phyloP scores from a whole-genome alignment of 2,797 vertebrate genomes.

The Ceryle rudis region DNA sequence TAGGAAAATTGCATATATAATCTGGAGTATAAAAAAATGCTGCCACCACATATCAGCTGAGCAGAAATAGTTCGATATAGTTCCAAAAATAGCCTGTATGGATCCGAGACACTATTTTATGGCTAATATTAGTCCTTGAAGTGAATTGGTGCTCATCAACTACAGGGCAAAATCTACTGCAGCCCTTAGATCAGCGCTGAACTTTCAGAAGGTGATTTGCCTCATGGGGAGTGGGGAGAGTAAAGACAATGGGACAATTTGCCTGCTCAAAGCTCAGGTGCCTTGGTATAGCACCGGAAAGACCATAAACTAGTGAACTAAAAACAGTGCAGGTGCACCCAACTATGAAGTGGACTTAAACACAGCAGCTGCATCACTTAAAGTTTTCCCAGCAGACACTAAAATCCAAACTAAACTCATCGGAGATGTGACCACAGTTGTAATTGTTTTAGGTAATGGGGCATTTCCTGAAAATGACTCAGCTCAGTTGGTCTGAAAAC shows the following conservation, averaged over 20 bases:
- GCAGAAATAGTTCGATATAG: not conserved
- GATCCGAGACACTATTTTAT: conserved; percentile 9
- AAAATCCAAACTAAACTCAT: conserved; percentile 16
- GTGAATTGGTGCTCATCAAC: not conserved
- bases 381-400: conserved; percentile 24
- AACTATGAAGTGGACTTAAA: conserved; percentile 30
- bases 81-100: conserved; percentile 19
- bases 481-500: not conserved
- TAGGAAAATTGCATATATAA: conserved; percentile 39
- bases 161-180: not conserved
- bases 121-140: not conserved
- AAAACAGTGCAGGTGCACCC: not conserved
- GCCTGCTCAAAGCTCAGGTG: not conserved
- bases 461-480: conserved; percentile 16
- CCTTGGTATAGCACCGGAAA: not conserved
- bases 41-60: not conserved
- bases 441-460: conserved; percentile 48
- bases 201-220: not conserved
- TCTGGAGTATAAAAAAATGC: not conserved
- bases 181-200: not conserved
- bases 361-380: not conserved
- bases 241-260: not conserved
- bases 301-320: not conserved
- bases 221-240: not conserved
- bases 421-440: not conserved